Evolutionary conservation across 35 echinoderm and acorn worm species (phyloP).

Genomic region (Heliocidaris erythrogramma): DNA sequence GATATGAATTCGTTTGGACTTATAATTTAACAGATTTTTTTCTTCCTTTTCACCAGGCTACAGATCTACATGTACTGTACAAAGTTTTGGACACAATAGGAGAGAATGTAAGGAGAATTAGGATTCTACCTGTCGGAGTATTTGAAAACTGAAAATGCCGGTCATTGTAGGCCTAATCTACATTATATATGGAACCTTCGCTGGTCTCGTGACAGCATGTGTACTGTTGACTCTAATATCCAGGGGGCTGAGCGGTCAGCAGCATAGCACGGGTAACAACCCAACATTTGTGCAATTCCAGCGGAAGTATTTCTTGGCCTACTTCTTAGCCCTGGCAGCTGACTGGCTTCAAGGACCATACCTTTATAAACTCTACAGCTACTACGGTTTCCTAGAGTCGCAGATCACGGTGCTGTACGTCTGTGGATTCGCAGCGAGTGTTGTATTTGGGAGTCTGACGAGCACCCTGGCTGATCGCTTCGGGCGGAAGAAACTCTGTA

Average conservation of each 20-base stretch:
- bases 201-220: conserved; percentile 53
- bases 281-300: conserved; percentile 91
- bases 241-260: conserved; percentile 52
- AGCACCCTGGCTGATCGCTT: conserved; percentile 74
- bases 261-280: conserved; percentile 66
- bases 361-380: conserved; percentile 94
- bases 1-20: no score
- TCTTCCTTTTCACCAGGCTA: no score
- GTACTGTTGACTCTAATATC: conserved; percentile 54
- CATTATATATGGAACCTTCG: conserved; percentile 63
- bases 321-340: conserved; percentile 84
- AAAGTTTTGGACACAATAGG: no score
- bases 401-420: conserved; percentile 97
- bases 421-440: conserved; percentile 87
- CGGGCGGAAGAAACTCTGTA: conserved; percentile 96
- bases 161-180: conserved; percentile 23
- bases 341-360: conserved; percentile 98
- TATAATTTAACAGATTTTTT: no score
- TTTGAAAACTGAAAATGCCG: not conserved
- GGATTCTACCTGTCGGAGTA: not conserved
- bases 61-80: no score
- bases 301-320: conserved; percentile 84
- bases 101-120: not conserved
- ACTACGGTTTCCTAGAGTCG: conserved; percentile 93
- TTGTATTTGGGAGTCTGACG: conserved; percentile 83